Evolutionary conservation across 2,113 vertebrate genomes (phyloP), one percentile per base, ranked within the genome.

Genomic region (Hypomesus transpacificus): DNA sequence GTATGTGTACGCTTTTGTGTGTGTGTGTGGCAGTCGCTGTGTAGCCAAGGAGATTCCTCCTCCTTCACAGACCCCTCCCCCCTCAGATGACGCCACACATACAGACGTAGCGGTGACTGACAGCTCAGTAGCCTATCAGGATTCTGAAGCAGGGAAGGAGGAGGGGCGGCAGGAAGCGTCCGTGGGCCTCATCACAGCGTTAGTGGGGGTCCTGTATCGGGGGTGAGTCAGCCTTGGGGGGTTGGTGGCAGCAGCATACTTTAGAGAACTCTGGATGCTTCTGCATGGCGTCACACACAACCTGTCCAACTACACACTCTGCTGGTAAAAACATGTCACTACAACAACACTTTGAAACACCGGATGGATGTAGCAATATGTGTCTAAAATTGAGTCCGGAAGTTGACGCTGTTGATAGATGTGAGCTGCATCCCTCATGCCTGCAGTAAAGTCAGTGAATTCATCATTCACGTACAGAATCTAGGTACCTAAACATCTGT

Each of bases 161-260:
- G 57, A 63, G 39, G 72, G 65, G 21, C 58, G 67, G 17, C 71
- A 70, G 34, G 73, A 74, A 2, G 57, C 28, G 9, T 54, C 82
- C 22, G 34, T 62, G 56, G 79, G 81, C 24, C 56, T 84, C 13
- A 70, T 87, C 69, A 64, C 58, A 53, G 71, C 75, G 14, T 63
- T 85, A 61, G 77, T 80, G 14, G 71, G 79, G 34, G 81, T 75
- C 56, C 57, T 87, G 57, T 81, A 83, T 70, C 74, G 74, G 75
- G 81, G 85, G 85, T 87, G 74, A 87, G 85, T 81, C 62, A n/a
- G 52, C 70, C n/a, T 24, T 70, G 65, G 11, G 54, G 39, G 39
- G 39, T 7, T 46, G 39, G 39, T 46, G 39, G 39, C 39, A 13
- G 39, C 39, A 46, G 39, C 39, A 46, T 46, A 46, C 39, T 46